These are phyloP conservation scores for Apostichopus californicus DNA, from an alignment of 35 echinoderm and acorn worm genomes.

Conservation along the genomic window DNA sequence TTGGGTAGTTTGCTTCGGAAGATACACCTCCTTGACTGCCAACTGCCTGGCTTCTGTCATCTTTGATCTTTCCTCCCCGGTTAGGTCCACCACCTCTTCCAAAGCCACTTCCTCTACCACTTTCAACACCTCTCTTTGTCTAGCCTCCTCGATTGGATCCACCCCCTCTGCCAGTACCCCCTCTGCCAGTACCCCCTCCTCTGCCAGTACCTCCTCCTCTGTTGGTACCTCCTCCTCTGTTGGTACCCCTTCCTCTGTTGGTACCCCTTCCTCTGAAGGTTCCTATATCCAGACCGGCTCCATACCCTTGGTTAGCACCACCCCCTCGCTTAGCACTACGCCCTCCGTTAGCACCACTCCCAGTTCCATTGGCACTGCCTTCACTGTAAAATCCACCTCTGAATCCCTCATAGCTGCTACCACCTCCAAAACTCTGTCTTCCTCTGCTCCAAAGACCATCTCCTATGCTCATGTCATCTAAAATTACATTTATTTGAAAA, in stretches of 20 bases:
- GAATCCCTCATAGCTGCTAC: not conserved
- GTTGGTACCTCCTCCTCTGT: not conserved
- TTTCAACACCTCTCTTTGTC: not conserved
- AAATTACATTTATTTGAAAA: too few species aligned
- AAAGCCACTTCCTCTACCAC: not conserved
- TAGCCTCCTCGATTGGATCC: not conserved
- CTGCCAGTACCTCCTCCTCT: not conserved
- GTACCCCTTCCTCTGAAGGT: too few species aligned
- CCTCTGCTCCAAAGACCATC: not conserved
- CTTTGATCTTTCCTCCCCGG: not conserved
- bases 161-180: not conserved
- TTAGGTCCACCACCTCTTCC: not conserved
- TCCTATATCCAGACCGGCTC: not conserved
- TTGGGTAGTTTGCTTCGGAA: not conserved
- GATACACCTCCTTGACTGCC: not conserved
- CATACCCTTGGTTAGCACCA: not conserved
- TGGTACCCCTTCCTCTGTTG: not conserved
- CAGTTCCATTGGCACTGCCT: not conserved
- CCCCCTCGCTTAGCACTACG: not conserved
- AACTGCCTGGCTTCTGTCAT: not conserved
- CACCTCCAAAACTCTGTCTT: too few species aligned
- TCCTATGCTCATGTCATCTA: not conserved
- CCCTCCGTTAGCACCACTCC: not conserved
- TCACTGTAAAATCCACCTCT: not conserved
- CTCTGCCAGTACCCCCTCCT: not conserved